Percentiles rank a stretch among this genome's conserved stretches.
Evolutionary conservation across 2,888 invertebrate species (phyloP).

Genomic region (Thera britannica): DNA sequence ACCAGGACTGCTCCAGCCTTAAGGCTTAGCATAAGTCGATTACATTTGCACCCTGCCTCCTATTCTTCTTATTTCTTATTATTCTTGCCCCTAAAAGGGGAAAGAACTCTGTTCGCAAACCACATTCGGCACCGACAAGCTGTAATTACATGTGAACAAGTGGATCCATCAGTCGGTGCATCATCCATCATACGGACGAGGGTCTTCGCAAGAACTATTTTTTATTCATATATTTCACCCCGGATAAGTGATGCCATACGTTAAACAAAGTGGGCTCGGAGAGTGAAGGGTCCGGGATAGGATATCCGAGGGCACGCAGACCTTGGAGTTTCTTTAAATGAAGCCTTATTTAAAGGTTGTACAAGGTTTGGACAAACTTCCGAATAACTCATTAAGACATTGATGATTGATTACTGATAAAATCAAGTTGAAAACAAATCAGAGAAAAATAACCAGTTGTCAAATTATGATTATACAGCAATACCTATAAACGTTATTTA

Average conservation of each 20-base stretch:
- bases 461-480: no score
- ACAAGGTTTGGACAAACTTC: not conserved
- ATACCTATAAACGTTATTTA: no score
- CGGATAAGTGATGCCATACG: constrained; percentile 43
- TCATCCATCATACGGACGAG: constrained; percentile 45
- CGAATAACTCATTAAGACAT: not conserved
- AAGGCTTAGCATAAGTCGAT: no score
- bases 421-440: no score
- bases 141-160: constrained; percentile 39
- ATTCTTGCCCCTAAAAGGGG: not conserved
- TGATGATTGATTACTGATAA: no score
- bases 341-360: not conserved
- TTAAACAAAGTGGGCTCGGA: constrained; percentile 40
- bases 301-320: constrained; percentile 10
- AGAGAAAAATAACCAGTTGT: no score
- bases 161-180: constrained; percentile 34
- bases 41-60: not conserved
- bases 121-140: constrained; percentile 5
- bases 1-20: no score
- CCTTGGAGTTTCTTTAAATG: constrained; percentile 10
- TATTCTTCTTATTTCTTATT: no score
- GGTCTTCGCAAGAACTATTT: constrained; percentile 43
- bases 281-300: constrained; percentile 12
- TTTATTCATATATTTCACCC: constrained; percentile 48
- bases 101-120: not conserved